phyloP scores from a whole-genome alignment of 1,140 invertebrate species.

The Bombus terrestris region DNA sequence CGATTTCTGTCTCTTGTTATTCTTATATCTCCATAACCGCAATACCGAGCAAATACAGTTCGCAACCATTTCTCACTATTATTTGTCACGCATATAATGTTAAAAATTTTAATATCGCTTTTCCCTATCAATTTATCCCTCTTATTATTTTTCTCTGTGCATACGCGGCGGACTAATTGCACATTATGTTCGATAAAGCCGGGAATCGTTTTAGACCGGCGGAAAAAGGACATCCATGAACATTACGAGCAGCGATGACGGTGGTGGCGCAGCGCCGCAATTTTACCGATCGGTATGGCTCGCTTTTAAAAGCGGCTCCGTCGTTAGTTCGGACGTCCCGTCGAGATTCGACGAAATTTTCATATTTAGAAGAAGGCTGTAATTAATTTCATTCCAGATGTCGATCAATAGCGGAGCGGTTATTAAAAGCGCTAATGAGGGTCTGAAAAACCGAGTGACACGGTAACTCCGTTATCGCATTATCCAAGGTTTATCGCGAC shows the following conservation, averaged over 20 bases:
- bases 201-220: neutral
- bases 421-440: conserved; percentile 43
- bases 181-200: neutral
- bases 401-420: conserved; percentile 6
- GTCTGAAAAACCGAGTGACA: conserved; percentile 29
- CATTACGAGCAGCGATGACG: neutral
- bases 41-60: neutral
- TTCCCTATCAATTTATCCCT: neutral
- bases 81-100: neutral
- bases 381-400: conserved; percentile 27
- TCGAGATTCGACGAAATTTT: neutral
- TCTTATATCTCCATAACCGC: neutral
- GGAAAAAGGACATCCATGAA: too few relatives aligned
- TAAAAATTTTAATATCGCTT: neutral
- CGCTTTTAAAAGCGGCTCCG: neutral
- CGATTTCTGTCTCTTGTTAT: neutral
- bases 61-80: neutral
- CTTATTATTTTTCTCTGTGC: neutral
- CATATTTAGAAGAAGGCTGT: conserved; percentile 15
- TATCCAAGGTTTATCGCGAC: conserved; percentile 28
- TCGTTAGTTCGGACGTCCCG: neutral
- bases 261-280: too few relatives aligned
- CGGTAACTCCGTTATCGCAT: conserved; percentile 31
- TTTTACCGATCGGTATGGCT: neutral
- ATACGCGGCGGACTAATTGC: neutral